Evolutionary conservation across 2,888 invertebrate species (phyloP), one percentile per base, ranked within the genome.

Genomic region (Hoplodrina ambigua): DNA sequence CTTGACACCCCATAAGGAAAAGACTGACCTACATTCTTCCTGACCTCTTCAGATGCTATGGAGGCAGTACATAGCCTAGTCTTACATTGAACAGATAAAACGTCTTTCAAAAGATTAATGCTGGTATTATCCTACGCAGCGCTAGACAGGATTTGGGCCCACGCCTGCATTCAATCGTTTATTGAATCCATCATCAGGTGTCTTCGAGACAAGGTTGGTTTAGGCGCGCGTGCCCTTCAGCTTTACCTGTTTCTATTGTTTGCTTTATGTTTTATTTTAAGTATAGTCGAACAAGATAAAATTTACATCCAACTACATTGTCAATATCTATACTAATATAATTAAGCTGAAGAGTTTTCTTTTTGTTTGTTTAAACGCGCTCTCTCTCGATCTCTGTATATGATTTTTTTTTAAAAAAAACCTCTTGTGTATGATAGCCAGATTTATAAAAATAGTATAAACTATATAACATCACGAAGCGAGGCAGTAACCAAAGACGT

Each of bases 51-150:
- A 72, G 65, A 20, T 44, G 25, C 44, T 17, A 46, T 15, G 67
- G 46, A 69, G 46, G 41, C 55, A 59, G 67, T 17, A 64, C 57
- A 49, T 55, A 62, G 15, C 52, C 2, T 20, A 73, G 58, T 62
- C 33, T 69, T 55, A 75, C 62, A 77, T 65, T 79, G 72, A 77
- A 69, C 73, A 71, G 65, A 80, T 80, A 50, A 2, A 57, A 66
- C 56, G 73, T 75, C 63, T 77, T 79, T 63, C 30, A 58, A 63
- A 63, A 61, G 70, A 76, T 83, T 69, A 75, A 82, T 80, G 72
- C 63, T 74, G 69, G 75, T 77, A 74, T 82, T 82, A 88, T 83
- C 88, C 88, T 88, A 88, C 86, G 83, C 86, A 83, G 84, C 85
- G 87, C 86, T 87, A 86, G 86, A 66, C 83, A 79, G 85, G 84